These are phyloP conservation scores for human DNA, from an alignment of 2,113 vertebrate species.

Conservation along the genomic window GRCh38 chr17:7145001-7145500, in stretches of 20 bases:
- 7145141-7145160: background rate
- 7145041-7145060: slow-evolving; percentile 43
- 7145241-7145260: background rate
- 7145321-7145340: too few relatives aligned
- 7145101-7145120: slow-evolving; percentile 20
- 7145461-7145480: too few relatives aligned
- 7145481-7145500: too few relatives aligned
- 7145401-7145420: fast-evolving
- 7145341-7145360: too few relatives aligned
- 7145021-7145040: background rate
- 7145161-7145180: background rate
- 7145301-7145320: too few relatives aligned
- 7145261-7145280: too few relatives aligned
- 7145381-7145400: too few relatives aligned
- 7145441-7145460: too few relatives aligned
- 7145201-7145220: slow-evolving; percentile 23
- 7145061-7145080: slow-evolving; percentile 62
- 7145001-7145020: background rate
- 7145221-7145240: background rate
- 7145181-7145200: background rate
- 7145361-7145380: too few relatives aligned
- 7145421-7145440: too few relatives aligned
- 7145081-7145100: background rate
- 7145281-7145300: too few relatives aligned
- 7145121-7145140: slow-evolving; percentile 7